phyloP scores from a whole-genome alignment of 2,888 invertebrate genomes.

The Miltochrista miniata region DNA sequence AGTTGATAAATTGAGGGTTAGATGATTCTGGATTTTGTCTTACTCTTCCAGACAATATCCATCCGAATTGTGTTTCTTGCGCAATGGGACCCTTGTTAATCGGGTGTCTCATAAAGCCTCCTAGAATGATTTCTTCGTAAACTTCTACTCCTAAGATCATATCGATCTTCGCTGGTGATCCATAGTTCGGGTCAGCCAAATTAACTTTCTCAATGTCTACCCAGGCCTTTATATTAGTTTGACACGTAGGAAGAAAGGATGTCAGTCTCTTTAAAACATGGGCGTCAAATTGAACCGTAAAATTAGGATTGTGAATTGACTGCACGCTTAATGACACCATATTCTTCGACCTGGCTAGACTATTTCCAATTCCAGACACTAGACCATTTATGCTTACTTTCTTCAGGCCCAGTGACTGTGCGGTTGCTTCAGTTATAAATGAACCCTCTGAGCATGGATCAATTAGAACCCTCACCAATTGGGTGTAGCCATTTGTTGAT shows the following conservation, averaged over 20 bases:
- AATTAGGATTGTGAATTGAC: constrained; percentile 2
- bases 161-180: too few species aligned
- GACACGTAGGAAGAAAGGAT: constrained; percentile 4
- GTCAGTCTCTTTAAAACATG: constrained; percentile 8
- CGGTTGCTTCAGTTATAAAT: constrained; percentile 7
- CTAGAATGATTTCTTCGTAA: neutral
- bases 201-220: neutral
- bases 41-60: constrained; percentile 7
- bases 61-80: constrained; percentile 11
- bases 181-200: too few species aligned
- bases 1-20: neutral
- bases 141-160: too few species aligned
- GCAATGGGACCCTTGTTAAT: neutral
- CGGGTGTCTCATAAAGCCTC: constrained; percentile 4
- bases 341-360: neutral
- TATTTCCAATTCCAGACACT: constrained; percentile 5
- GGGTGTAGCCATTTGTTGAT: constrained; percentile 4
- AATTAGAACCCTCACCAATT: constrained; percentile 8
- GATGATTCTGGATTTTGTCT: neutral
- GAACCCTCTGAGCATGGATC: constrained; percentile 11
- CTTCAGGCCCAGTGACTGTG: constrained; percentile 4
- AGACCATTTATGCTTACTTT: neutral
- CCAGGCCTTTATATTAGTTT: neutral
- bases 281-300: neutral
- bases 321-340: constrained; percentile 5